These are phyloP conservation scores for Eospalax fontanierii DNA, from an alignment of 2,797 vertebrate genomes.

Conservation along the genomic window DNA sequence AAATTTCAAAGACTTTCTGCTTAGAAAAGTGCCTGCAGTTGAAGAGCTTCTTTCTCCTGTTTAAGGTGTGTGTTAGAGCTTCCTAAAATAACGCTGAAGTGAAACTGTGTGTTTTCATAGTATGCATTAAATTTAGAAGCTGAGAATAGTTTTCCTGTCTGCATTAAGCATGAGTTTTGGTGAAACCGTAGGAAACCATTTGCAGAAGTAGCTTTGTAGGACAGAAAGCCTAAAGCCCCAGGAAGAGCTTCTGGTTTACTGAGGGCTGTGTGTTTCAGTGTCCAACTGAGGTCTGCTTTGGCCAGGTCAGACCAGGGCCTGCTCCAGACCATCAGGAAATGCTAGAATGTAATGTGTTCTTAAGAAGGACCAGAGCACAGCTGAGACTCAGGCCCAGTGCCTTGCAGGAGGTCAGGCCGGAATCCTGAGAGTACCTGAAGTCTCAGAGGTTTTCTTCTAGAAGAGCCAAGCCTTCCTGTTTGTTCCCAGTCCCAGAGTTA, in stretches of 20 bases:
- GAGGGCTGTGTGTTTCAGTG: not conserved
- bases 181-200: not conserved
- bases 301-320: not conserved
- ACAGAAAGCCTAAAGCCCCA: not conserved
- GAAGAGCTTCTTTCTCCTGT: not conserved
- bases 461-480: not conserved
- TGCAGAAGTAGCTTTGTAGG: constrained; percentile 7
- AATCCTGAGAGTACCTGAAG: not conserved
- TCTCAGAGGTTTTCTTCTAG: not conserved
- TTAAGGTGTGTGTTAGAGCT: not conserved
- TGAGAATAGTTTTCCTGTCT: not conserved
- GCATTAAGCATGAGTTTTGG: not conserved
- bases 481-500: not conserved
- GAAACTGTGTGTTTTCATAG: not conserved
- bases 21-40: not conserved
- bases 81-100: constrained; percentile 37
- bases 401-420: constrained; percentile 10
- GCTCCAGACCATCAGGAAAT: not conserved
- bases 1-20: not conserved
- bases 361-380: not conserved
- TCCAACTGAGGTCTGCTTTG: not conserved
- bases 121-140: constrained; percentile 22
- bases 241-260: not conserved
- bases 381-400: not conserved
- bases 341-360: not conserved